A percentile compares a stretch with the other conserved stretches of the same genome.
Evolutionary conservation across 2,888 invertebrate genomes (phyloP).

Genomic region (Pollenia griseotomentosa): DNA sequence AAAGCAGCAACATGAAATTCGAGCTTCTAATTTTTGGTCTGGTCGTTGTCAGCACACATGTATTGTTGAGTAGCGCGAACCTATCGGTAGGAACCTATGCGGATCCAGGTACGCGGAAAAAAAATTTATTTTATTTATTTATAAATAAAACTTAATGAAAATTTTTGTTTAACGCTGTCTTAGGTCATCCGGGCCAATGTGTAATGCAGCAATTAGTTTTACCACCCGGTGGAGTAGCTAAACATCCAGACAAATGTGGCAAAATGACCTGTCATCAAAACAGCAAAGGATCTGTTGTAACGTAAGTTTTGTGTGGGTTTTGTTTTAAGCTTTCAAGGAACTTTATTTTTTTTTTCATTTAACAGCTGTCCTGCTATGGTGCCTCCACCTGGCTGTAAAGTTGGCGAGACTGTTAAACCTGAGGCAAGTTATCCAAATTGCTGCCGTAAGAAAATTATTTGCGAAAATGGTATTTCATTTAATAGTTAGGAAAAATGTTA

Average conservation of each 20-base stretch:
- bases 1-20: slow-evolving; percentile 59
- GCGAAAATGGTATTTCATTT: slow-evolving; percentile 47
- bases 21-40: slow-evolving; percentile 8
- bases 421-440: slow-evolving; percentile 60
- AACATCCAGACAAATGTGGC: slow-evolving; percentile 44
- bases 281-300: slow-evolving; percentile 53
- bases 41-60: slow-evolving; percentile 8
- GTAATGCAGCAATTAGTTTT: slow-evolving; percentile 24
- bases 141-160: neutral
- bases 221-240: slow-evolving; percentile 22
- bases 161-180: neutral
- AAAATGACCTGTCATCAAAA: slow-evolving; percentile 51
- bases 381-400: slow-evolving; percentile 28
- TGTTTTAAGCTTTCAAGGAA: neutral
- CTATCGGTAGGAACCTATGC: slow-evolving; percentile 13
- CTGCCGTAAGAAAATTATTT: slow-evolving; percentile 49
- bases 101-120: slow-evolving; percentile 50
- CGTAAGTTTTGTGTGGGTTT: slow-evolving; percentile 27
- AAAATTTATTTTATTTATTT: no score
- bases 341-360: neutral
- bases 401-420: slow-evolving; percentile 36
- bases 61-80: slow-evolving; percentile 17
- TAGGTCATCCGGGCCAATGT: slow-evolving; percentile 52
- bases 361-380: slow-evolving; percentile 49
- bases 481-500: slow-evolving; percentile 32